A percentile compares a stretch with the other conserved stretches of the same genome.
These are phyloP conservation scores for Premnoplex brunnescens DNA, from an alignment of 2,797 vertebrate species.

Conservation along the genomic window DNA sequence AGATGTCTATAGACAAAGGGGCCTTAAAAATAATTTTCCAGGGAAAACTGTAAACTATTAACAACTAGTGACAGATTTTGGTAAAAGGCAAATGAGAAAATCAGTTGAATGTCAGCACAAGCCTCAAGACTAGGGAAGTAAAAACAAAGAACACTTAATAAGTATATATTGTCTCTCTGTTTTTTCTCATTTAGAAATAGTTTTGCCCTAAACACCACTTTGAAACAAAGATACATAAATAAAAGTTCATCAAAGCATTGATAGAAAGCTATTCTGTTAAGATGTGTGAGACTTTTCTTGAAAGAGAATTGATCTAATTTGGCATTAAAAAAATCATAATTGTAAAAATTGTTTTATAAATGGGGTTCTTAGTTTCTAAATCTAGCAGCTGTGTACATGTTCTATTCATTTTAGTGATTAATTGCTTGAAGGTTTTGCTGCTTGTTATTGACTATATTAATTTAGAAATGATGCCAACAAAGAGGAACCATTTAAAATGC, in stretches of 20 bases:
- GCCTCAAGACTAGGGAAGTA: neutral
- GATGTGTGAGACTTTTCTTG: neutral
- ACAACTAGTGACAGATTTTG: neutral
- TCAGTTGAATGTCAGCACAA: neutral
- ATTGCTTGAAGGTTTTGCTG: neutral
- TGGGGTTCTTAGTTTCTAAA: neutral
- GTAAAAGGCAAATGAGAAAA: slow-evolving; percentile 26
- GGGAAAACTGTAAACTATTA: slow-evolving; percentile 44
- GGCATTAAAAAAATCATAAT: neutral
- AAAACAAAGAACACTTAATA: neutral
- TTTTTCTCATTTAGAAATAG: neutral
- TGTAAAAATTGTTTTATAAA: neutral
- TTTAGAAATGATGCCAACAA: neutral
- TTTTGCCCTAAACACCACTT: neutral
- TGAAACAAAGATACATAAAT: neutral
- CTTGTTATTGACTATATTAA: neutral
- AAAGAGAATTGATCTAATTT: neutral
- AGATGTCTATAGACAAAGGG: slow-evolving; percentile 9
- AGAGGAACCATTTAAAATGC: neutral
- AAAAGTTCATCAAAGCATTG: neutral
- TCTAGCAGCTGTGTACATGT: neutral
- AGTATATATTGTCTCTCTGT: neutral
- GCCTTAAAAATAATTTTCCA: slow-evolving; percentile 33
- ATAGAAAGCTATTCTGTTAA: neutral
- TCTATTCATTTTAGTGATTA: neutral